phyloP scores from a whole-genome alignment of 1,140 invertebrate genomes.

The Aleiodes sp. region DNA sequence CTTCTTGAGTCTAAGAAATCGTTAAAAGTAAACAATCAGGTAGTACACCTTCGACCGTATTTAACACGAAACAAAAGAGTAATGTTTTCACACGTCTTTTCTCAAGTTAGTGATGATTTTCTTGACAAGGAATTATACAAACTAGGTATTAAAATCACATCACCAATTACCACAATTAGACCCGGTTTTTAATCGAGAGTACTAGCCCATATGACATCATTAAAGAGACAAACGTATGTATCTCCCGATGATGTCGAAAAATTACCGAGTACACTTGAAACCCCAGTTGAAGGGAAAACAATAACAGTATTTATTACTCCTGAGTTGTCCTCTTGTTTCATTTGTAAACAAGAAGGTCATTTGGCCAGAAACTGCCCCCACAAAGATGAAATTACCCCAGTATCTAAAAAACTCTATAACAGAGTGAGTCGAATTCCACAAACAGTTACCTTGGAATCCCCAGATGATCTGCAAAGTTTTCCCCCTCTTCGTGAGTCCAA shows the following conservation, averaged over 20 bases:
- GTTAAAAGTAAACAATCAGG: not conserved
- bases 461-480: no score
- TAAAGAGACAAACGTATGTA: conserved; percentile 15
- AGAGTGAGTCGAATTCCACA: no score
- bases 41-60: not conserved
- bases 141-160: not conserved
- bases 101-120: not conserved
- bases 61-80: conserved; percentile 5
- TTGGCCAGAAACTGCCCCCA: no score
- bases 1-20: not conserved
- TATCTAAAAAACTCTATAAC: no score
- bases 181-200: not conserved
- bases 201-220: not conserved
- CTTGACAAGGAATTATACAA: not conserved
- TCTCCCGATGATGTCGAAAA: not conserved
- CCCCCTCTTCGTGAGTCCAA: no score
- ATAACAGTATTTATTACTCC: not conserved
- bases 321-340: no score
- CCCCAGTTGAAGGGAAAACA: not conserved
- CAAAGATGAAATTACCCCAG: no score
- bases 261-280: not conserved
- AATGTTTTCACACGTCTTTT: not conserved
- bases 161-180: not conserved
- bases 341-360: no score
- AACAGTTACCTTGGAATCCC: no score